Base-by-base conservation (phyloP, 1,140 invertebrate genomes). In the Centruroides sculpturatus region DNA sequence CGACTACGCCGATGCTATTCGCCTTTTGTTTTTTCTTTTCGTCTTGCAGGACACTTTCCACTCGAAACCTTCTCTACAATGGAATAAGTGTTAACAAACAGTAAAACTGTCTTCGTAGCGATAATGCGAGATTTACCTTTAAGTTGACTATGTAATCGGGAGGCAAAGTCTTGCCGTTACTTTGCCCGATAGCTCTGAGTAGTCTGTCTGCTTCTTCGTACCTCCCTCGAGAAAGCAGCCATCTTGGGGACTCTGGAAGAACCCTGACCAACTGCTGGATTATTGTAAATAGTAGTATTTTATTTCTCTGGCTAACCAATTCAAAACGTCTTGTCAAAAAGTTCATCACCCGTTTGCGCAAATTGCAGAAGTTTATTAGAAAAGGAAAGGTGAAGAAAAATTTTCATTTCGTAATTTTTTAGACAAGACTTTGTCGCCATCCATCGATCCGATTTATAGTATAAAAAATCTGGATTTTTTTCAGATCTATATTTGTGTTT, bases 221-320 rank as follows among this genome's bases (percentile, higher is more conserved):
- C 35, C 63, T 58, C 35, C 60, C 66, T 62, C 58, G 60, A 1
- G 64, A 58, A 51, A 66, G 41, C 46, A 65, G 64, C 61, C 63
- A 64, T 10, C 57, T 59, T 6, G 64, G 57, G 34, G 66, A 66
- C 60, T 66, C 66, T n/a, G 87, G 85, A 58, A 66, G 62, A 23
- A 62, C 59, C 64, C 64, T 67, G 55, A 63, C 59, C 54, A 63
- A 62, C 57, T 59, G 56, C 57, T 63, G 55, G 51, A 62, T 61
- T 63, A 59, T 63, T 59, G 61, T 55, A 54, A 41, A 41, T 41
- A 41, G 41, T 8, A 41, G 41, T 41, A 41, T 8, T 41, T 41
- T 5, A 41, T 8, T 6, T 41, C 41, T 5, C 41, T 5, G 41
- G 5, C 41, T 6, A 41, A 41, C 41, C 41, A 6, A 41, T 41